Conservation (phyloP, 1,140 invertebrate species). For the Neocloeon triangulifer region DNA sequence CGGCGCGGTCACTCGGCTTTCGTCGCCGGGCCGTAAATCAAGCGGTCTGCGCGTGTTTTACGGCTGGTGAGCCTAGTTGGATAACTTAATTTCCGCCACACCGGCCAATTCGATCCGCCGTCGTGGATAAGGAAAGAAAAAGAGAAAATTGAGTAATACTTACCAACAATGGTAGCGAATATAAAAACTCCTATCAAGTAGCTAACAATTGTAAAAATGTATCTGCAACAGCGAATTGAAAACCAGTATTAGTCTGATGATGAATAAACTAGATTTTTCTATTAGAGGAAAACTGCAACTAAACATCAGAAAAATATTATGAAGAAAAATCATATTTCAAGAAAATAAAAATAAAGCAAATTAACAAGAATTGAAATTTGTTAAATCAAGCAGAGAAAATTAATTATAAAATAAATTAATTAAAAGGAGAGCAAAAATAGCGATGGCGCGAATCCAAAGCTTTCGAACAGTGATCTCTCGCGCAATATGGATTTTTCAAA, state of each 20-base stretch:
- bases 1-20: conserved; percentile 3
- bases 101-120: background rate
- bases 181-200: conserved; percentile 95
- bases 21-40: background rate
- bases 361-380: conserved; percentile 20
- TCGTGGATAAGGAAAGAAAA: background rate
- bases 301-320: background rate
- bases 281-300: conserved; percentile 11
- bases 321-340: conserved; percentile 7
- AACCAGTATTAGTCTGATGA: too few relatives aligned
- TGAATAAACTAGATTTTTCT: conserved; percentile 15
- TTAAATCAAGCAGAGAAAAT: too few relatives aligned
- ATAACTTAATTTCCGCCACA: conserved; percentile 1
- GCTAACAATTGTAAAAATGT: conserved; percentile 88
- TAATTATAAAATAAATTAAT: too few relatives aligned
- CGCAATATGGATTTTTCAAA: conserved; percentile 16
- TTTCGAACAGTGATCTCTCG: conserved; percentile 23
- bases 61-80: background rate
- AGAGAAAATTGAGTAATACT: too few relatives aligned
- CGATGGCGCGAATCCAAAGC: conserved; percentile 9
- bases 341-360: conserved; percentile 15
- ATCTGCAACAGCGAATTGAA: conserved; percentile 32
- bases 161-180: conserved; percentile 90
- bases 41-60: too few relatives aligned
- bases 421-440: too few relatives aligned